Base-by-base conservation (phyloP, 2,113 vertebrate genomes). In the Channa argus region DNA sequence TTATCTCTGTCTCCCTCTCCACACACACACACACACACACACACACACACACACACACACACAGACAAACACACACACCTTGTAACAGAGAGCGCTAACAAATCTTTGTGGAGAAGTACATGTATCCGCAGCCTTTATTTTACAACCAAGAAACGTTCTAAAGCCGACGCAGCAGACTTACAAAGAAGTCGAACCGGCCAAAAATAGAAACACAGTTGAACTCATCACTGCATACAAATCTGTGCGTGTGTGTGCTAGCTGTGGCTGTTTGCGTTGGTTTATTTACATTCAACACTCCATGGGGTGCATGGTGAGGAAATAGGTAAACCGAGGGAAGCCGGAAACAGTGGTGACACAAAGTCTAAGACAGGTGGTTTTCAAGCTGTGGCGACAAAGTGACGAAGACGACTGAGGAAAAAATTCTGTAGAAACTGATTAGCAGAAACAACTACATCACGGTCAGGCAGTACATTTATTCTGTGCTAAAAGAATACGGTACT, bases 71-170 rank as follows among this genome's bases (percentile, higher is more conserved):
- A 64, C 13, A 8, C 80, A 75, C 77, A 68, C 47, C 80, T 80
- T 86, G 81, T 87, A 86, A 89, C 75, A 74, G 83, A 85, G 77
- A 82, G 77, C 78, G 71, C 83, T 84, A 84, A 89, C 85, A 87
- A 89, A 85, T 87, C 86, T 87, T 86, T 87, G 82, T 87, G 77
- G 82, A 84, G 83, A 80, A 86, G 83, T 84, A 84, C 86, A 87
- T 87, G 85, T 80, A 87, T 86, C 85, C 51, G 5, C 68, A 68
- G 67, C 64, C 73, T 84, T 88, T 88, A 84, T 80, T 89, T 86
- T 89, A 87, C 85, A 74, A 89, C 78, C 82, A 83, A 45, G 77
- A 73, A 71, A 67, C 38, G 34, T 63, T 82, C 63, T 14, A 66
- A 85, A 82, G 71, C 58, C 61, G 6, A 52, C 4, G 54, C 66